Evolutionary conservation across 2,797 vertebrate genomes (phyloP), one percentile per base, ranked within the genome.

Genomic region (Chrosomus eos): DNA sequence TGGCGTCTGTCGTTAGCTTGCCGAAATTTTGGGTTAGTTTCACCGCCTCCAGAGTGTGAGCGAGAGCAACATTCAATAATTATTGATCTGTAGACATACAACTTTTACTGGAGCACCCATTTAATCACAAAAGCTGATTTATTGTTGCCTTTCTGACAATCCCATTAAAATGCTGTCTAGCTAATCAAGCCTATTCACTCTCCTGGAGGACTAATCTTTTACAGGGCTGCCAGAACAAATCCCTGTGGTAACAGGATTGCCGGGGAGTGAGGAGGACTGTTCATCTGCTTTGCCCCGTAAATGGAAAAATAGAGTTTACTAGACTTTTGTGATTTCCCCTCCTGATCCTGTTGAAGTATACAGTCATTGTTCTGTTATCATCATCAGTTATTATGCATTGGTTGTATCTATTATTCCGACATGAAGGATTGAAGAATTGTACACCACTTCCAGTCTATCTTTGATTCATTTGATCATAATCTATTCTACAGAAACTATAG

Each of bases 111-210:
- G 94, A 92, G 93, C 93, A 92, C 92, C 94, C 94, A 95, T 96
- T 96, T 95, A 95, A 96, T 95, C 95, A 95, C 94, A 95, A 95
- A 96, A 95, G 95, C 94, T 95, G 95, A 95, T 96, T 96, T 95
- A 96, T 95, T 93, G 93, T 94, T 90, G 93, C 91, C 89, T 88
- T 91, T 93, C 91, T 94, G 94, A 95, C 95, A 95, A 95, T 96
- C 95, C 95, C 94, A 96, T 96, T 96, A 96, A 95, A 96, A 94
- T 95, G 95, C 95, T 95, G 95, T 95, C 94, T 95, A 93, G 92
- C 95, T 95, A 95, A 96, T 96, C 95, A 95, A 95, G 95, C 95
- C 93, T 91, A 94, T 94, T 95, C 95, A 94, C 94, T 94, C 93
- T 95, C 93, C 93, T 92, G 64, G 88, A 93, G 93, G 93, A 92